Base-by-base conservation (phyloP, 1,140 invertebrate species). In the Paraescarpia echinospica region DNA sequence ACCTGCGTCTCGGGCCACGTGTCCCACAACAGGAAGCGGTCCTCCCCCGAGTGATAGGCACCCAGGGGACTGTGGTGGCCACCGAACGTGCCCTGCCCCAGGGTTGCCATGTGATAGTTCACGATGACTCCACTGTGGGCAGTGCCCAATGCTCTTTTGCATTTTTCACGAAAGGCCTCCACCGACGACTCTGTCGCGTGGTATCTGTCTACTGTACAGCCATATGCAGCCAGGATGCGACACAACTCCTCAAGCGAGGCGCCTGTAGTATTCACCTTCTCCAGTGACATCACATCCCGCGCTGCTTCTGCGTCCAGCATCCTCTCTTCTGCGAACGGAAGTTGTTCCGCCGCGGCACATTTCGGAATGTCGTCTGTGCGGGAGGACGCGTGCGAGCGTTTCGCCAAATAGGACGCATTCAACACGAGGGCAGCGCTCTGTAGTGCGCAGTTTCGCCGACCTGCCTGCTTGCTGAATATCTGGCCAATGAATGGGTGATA, bases 11-110 rank as follows among this genome's bases (percentile, higher is more conserved):
- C 92, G 33, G 90, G 41, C 92, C 92, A 93, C 9, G 41, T 77
- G 48, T 93, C 92, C 90, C 51, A 51, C 34, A 93, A 27, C 31
- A 93, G 91, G 34, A 93, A 59, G 33, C 92, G 90, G 90, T 93
- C 92, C 12, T 90, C 91, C 33, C 33, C 9, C 31, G n/a, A 31
- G 89, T 93, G 92, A 41, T 93, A 93, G 8, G 34, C 92, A 33
- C n/a, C 92, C 34, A 93, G 92, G 8, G 92, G 92, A 33, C 92
- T 93, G 92, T 91, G 89, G 33, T 93, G 92, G 12, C 92, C 92
- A 34, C 59, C 48, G 31, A 91, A 34, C 9, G 35, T 33, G 48
- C 34, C 35, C 92, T 93, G 92, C 33, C 92, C 92, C 90, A 93
- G 90, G 5, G 90, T 91, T 31, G 18, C 90, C 92, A 91, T 91